Percentiles rank a stretch among this genome's conserved stretches.
Evolutionary conservation across 30 jellyfish, hydroid and myxozoan species (phyloP).

Genomic region (Turritopsis dohrnii): DNA sequence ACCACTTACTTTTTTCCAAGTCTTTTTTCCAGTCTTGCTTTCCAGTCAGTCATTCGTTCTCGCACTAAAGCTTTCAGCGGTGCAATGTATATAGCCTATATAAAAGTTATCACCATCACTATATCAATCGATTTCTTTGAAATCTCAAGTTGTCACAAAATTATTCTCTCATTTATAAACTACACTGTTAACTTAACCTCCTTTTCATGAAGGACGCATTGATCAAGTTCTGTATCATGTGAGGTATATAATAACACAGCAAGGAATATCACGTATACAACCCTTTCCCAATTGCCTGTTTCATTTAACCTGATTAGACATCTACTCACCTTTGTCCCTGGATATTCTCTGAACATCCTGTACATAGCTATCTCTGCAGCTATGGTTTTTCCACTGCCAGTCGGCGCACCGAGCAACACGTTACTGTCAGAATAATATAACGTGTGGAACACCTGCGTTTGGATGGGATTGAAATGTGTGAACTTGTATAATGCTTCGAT

Average conservation of each 20-base stretch:
- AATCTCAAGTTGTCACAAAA: too few species aligned
- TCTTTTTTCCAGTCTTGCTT: slow-evolving; percentile 59
- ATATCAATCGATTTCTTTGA: too few species aligned
- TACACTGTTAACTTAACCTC: too few species aligned
- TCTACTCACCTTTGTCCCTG: slow-evolving; percentile 73
- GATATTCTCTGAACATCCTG: slow-evolving; percentile 79
- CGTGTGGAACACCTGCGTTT: slow-evolving; percentile 96
- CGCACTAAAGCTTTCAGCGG: slow-evolving; percentile 96
- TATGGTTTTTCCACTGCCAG: slow-evolving; percentile 99
- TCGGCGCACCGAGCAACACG: slow-evolving; percentile 99
- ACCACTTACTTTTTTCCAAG: slow-evolving; percentile 71
- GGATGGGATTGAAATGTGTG: slow-evolving; percentile 97
- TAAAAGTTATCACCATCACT: too few species aligned
- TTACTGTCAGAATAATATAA: slow-evolving; percentile 84
- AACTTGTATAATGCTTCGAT: slow-evolving; percentile 63
- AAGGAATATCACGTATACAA: too few species aligned
- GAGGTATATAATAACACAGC: too few species aligned
- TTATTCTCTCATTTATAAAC: too few species aligned
- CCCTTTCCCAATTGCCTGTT: too few species aligned
- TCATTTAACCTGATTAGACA: background rate
- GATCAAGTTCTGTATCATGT: too few species aligned
- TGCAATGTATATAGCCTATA: slow-evolving; percentile 92
- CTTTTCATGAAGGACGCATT: too few species aligned
- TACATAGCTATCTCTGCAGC: slow-evolving; percentile 99
- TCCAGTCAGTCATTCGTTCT: slow-evolving; percentile 97